Evolutionary conservation across 2,888 invertebrate genomes (phyloP), one percentile per base, ranked within the genome.

Genomic region (Drosophila subquinaria): DNA sequence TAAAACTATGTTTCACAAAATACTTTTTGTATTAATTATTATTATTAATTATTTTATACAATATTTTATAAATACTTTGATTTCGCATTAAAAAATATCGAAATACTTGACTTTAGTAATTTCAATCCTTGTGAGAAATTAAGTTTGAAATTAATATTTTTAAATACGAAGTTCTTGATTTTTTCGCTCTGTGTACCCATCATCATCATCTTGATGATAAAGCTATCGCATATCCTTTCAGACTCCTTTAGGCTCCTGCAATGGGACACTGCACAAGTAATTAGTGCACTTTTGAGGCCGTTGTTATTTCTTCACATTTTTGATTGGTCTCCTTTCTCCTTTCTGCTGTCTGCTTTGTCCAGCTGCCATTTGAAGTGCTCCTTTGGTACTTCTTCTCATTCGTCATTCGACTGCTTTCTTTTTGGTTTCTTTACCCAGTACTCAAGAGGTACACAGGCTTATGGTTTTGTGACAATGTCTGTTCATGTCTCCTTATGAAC

Each of bases 281-380:
- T 82, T 82, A 82, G 81, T 85, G 81, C 83, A 82, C 81, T 85
- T 69, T 65, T 51, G 48, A 43, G 56, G 45, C 82, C 82, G 67
- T 76, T 71, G 62, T 66, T 77, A 56, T 62, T 64, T 52, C 72
- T 64, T 52, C 72, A 64, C 59, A 55, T 36, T 65, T 53, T 55
- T 61, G 30, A 15, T 61, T 40, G 38, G 15, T 50, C 33, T 69
- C 42, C 50, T 76, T 59, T 70, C n/a, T 23, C 43, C 36, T 76
- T 59, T 70, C n/a, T 23, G 47, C 50, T 61, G 50, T 48, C n/a
- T 20, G 47, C 36, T 76, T 59, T 70, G 70, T 75, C 60, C 66
- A 61, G 33, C 61, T 71, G 61, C 40, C 69, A 66, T 62, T 76
- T 76, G 68, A 73, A 76, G 77, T 73, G 57, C 50, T 55, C 56